These are phyloP conservation scores for Microhierax caerulescens DNA, from an alignment of 2,797 vertebrate genomes.

Conservation along the genomic window DNA sequence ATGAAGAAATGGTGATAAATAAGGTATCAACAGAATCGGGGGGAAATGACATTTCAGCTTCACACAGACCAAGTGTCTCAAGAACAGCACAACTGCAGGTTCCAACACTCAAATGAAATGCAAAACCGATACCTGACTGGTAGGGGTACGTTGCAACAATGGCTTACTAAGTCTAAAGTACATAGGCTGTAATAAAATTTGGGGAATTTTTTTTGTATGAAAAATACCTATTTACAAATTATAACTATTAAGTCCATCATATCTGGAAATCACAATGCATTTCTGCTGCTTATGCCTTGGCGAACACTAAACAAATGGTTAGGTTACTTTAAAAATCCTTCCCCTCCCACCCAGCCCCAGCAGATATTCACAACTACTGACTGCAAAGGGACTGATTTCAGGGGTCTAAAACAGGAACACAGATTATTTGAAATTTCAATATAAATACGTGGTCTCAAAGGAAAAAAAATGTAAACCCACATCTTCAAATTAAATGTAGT, in stretches of 20 bases:
- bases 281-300: not conserved
- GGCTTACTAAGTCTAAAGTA: not conserved
- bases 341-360: no score
- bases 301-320: not conserved
- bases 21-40: not conserved
- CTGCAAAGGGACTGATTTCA: not conserved
- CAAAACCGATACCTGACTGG: not conserved
- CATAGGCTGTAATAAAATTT: not conserved
- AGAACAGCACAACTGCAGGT: not conserved
- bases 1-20: not conserved
- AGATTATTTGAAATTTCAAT: not conserved
- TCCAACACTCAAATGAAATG: not conserved
- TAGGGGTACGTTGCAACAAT: rapidly evolving
- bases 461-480: not conserved
- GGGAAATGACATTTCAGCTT: not conserved
- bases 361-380: not conserved
- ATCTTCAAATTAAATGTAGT: not conserved
- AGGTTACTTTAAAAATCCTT: not conserved
- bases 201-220: not conserved
- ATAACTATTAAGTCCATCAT: not conserved
- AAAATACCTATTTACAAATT: not conserved
- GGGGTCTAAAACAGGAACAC: not conserved
- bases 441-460: not conserved
- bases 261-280: not conserved
- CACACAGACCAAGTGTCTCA: not conserved